Evolutionary conservation across 2,797 vertebrate species (phyloP), one percentile per base, ranked within the genome.

Genomic region (Florisuga fusca): DNA sequence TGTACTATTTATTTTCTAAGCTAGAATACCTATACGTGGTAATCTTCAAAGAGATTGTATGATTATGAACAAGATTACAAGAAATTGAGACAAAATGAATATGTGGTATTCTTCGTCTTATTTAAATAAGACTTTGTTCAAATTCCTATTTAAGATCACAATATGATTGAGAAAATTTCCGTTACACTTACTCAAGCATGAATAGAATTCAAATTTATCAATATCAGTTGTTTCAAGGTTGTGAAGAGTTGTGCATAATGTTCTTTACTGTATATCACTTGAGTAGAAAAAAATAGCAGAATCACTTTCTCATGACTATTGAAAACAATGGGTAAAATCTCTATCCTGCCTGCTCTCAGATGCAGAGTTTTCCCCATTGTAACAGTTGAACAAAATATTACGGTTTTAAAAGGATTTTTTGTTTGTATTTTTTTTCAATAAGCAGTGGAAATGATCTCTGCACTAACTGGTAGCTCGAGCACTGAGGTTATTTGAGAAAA

Each of bases 401-500:
- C 26, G 33, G 33, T 73, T 73, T 87, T 80, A 90, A 68, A 11
- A 5, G 43, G 45, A 19, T 75, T 22, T 16, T 16, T 27, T 53
- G 26, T 53, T 53, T 27, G 26, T 16, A 6, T 25, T 31, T 57
- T 78, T 84, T 14, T 6, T 8, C 38, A 89, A 62, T 66, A 85
- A 83, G 46, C 50, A 83, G 17, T 31, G 34, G 68, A 90, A 90
- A 85, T 87, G 2, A 82, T 92, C 72, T 87, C 68, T 83, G 31
- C 76, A 89, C 48, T 93, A 93, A 84, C 62, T 41, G 63, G 62
- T 83, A 87, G 34, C 82, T 89, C 34, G 57, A 92, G 51, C 71
- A 81, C 62, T 46, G 33, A 80, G 76, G 76, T 84, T 87, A 58
- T 85, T 92, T 84, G 62, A 84, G 69, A 91, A 96, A 94, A 94